Percentiles rank a stretch among this genome's conserved stretches.
Conservation (phyloP, 2,888 invertebrate genomes). For the Plagodis dolabraria region DNA sequence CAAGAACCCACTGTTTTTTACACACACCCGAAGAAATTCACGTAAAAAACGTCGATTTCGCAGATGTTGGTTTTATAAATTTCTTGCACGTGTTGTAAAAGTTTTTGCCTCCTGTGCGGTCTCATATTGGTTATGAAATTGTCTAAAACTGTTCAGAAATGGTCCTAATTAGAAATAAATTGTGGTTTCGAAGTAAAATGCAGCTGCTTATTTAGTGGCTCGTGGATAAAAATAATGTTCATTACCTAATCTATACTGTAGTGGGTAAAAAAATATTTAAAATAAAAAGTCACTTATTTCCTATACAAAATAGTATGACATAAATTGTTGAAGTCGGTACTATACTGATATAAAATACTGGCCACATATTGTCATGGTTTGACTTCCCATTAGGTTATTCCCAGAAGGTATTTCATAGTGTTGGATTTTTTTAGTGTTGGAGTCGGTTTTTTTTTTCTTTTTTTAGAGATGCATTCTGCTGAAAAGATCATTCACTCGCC, state of each 20-base stretch:
- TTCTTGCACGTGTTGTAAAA: conserved; percentile 75
- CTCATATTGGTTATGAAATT: conserved; percentile 56
- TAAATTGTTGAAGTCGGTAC: too few species aligned
- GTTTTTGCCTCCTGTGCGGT: conserved; percentile 61
- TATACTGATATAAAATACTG: too few species aligned
- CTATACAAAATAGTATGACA: too few species aligned
- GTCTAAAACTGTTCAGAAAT: conserved; percentile 54
- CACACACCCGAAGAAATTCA: conserved; percentile 67
- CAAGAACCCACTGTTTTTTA: conserved; percentile 61
- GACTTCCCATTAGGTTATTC: too few species aligned
- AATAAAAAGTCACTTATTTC: too few species aligned
- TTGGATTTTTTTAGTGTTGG: too few species aligned
- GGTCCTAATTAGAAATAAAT: conserved; percentile 64
- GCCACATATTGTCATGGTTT: too few species aligned
- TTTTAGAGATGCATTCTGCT: too few species aligned
- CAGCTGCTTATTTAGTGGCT: conserved; percentile 49
- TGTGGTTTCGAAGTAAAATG: conserved; percentile 49
- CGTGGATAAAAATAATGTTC: conserved; percentile 34
- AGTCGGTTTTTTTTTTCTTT: too few species aligned
- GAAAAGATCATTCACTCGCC: too few species aligned
- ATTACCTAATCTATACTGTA: neutral
- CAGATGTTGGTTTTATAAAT: conserved; percentile 83
- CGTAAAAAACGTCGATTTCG: conserved; percentile 76
- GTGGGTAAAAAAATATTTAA: too few species aligned
- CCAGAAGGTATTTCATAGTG: too few species aligned